These are phyloP conservation scores for Pempheris klunzingeri DNA, from an alignment of 2,797 vertebrate species.

Conservation along the genomic window DNA sequence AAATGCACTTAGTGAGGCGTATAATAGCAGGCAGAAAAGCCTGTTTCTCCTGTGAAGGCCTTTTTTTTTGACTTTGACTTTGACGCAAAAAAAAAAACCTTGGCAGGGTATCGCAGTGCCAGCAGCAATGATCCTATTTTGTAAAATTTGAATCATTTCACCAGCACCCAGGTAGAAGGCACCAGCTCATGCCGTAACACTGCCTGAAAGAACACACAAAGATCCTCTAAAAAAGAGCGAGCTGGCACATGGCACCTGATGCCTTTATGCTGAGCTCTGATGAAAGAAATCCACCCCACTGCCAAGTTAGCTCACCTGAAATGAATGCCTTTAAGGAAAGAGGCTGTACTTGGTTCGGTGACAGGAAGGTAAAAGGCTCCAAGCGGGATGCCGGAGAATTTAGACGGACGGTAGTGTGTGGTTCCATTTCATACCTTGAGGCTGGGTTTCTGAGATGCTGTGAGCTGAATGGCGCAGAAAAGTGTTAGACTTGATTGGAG, in stretches of 20 bases:
- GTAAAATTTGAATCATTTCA: constrained; percentile 78
- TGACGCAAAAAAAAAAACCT: constrained; percentile 70
- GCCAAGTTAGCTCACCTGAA: constrained; percentile 75
- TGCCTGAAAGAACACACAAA: constrained; percentile 67
- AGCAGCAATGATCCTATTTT: constrained; percentile 78
- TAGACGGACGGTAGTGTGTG: constrained; percentile 49
- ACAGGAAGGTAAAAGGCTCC: constrained; percentile 60
- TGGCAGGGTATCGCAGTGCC: constrained; percentile 68
- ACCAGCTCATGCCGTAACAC: constrained; percentile 45
- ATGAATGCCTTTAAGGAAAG: constrained; percentile 70
- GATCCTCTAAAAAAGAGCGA: constrained; percentile 63
- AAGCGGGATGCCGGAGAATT: constrained; percentile 61
- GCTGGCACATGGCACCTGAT: constrained; percentile 66
- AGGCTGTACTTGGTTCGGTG: constrained; percentile 53
- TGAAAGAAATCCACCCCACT: constrained; percentile 72
- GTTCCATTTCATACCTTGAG: constrained; percentile 51
- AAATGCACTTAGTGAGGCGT: constrained; percentile 72
- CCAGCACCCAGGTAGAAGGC: constrained; percentile 68
- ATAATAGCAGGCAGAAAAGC: constrained; percentile 80
- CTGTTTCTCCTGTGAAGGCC: constrained; percentile 74
- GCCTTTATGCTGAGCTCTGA: constrained; percentile 74
- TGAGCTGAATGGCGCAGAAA: constrained; percentile 46
- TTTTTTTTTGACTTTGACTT: constrained; percentile 76
- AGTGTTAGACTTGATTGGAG: constrained; percentile 64
- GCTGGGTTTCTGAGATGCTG: constrained; percentile 51